Evolutionary conservation across 2,113 vertebrate species (phyloP), one percentile per base, ranked within the genome.

Genomic region (Anguilla rostrata): DNA sequence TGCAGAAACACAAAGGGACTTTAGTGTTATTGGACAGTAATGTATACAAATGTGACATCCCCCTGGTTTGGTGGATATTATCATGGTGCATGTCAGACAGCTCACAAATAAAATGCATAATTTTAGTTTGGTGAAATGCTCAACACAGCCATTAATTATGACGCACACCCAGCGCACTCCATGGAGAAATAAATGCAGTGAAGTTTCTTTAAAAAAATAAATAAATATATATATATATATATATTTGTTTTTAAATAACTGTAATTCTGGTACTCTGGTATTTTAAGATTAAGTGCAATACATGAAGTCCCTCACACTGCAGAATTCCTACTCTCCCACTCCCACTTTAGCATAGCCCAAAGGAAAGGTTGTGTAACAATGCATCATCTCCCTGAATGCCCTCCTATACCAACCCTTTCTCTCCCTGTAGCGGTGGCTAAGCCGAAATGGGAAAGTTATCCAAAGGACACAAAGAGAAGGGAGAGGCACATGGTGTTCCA

Each of bases 331-430:
- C 40, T 41, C 39, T 6, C 78, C 16, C 39, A 18, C 39, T 80
- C 14, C 26, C 53, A 88, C 78, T 20, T 39, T 49, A 57, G 66
- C 87, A 85, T 66, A 83, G 87, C 91, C 66, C 2, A 14, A 86
- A 83, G 88, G 83, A 88, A 85, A 18, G 85, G 84, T 83, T 89
- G 40, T 82, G 88, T 83, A 82, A 86, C 84, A 86, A 81, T 75
- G 86, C 85, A 79, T 92, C 88, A 20, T 80, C 66, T 83, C 41
- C 81, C 86, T 84, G 89, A 89, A 87, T 71, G 90, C 6, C 0
- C 83, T 88, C 89, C 91, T 84, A 89, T 83, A 90, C 84, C 79
- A 86, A 92, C 90, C 88, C 60, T 87, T 88, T 87, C 56, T 39
- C 60, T 86, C 75, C 60, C 53, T 78, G 83, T 5, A 46, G 39